These are phyloP conservation scores for Brenthis daphne DNA, from an alignment of 2,888 invertebrate genomes.

Conservation along the genomic window DNA sequence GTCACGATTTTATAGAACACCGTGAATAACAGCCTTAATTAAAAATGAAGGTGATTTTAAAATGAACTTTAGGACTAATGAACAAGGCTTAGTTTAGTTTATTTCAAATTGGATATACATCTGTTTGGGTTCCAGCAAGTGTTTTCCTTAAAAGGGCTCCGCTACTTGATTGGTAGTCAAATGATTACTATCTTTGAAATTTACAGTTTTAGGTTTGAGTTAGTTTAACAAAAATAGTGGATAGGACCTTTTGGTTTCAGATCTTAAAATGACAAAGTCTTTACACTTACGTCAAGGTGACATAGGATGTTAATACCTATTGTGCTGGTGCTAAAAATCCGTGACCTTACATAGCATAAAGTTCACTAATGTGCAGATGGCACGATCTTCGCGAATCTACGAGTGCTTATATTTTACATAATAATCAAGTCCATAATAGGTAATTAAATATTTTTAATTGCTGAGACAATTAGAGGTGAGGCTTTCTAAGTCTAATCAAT, in stretches of 20 bases:
- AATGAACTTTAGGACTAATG: conserved; percentile 21
- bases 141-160: conserved; percentile 49
- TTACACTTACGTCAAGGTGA: conserved; percentile 74
- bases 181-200: conserved; percentile 50
- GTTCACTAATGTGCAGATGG: conserved; percentile 72
- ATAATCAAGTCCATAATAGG: not conserved
- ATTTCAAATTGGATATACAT: conserved; percentile 30
- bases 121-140: conserved; percentile 36
- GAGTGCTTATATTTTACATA: not conserved
- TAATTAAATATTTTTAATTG: not conserved
- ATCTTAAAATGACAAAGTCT: conserved; percentile 57
- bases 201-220: conserved; percentile 48
- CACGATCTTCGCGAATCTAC: conserved; percentile 49
- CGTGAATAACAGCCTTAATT: conserved; percentile 17
- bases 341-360: conserved; percentile 78
- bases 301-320: conserved; percentile 76
- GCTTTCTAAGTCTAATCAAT: too few species aligned
- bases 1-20: conserved; percentile 62
- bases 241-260: conserved; percentile 46
- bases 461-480: too few species aligned
- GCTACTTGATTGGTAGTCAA: conserved; percentile 42
- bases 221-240: conserved; percentile 35
- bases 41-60: not conserved
- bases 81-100: conserved; percentile 32
- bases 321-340: conserved; percentile 77